phyloP scores from a whole-genome alignment of 2,113 vertebrate species.

The Caracal caracal region DNA sequence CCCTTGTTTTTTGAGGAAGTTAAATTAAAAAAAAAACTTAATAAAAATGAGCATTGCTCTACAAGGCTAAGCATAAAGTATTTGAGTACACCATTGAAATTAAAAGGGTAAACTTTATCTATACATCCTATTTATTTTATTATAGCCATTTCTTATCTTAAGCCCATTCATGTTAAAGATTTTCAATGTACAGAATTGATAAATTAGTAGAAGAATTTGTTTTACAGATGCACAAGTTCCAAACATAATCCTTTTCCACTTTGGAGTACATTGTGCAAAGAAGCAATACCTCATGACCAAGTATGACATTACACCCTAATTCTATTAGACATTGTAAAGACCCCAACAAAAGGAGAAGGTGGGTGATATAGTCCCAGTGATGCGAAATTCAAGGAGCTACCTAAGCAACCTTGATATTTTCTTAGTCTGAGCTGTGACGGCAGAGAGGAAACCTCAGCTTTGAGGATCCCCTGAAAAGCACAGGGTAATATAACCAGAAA shows the following conservation, averaged over 20 bases:
- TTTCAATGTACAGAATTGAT: not conserved
- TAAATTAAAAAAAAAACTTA: not conserved
- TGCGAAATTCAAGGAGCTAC: not conserved
- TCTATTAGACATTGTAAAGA: not conserved
- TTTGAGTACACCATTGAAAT: slow-evolving; percentile 7
- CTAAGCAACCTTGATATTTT: not conserved
- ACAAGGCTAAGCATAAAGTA: slow-evolving; percentile 26
- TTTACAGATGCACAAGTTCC: not conserved
- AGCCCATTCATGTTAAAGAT: not conserved
- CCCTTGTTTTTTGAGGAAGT: not conserved
- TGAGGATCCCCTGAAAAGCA: not conserved
- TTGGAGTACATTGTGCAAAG: not conserved
- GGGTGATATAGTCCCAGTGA: not conserved
- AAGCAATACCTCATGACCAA: not conserved
- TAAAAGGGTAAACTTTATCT: slow-evolving; percentile 34
- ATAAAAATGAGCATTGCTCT: slow-evolving; percentile 57
- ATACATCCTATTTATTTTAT: slow-evolving; percentile 35
- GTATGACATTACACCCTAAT: not conserved
- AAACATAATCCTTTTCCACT: not conserved
- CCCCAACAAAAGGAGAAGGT: not conserved
- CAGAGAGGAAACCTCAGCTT: not conserved
- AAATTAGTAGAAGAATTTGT: not conserved
- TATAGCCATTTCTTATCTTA: slow-evolving; percentile 42
- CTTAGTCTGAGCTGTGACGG: not conserved
- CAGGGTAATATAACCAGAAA: not conserved